Evolutionary conservation across 2,797 vertebrate genomes (phyloP).

Genomic region (Phaenicophaeus curvirostris): DNA sequence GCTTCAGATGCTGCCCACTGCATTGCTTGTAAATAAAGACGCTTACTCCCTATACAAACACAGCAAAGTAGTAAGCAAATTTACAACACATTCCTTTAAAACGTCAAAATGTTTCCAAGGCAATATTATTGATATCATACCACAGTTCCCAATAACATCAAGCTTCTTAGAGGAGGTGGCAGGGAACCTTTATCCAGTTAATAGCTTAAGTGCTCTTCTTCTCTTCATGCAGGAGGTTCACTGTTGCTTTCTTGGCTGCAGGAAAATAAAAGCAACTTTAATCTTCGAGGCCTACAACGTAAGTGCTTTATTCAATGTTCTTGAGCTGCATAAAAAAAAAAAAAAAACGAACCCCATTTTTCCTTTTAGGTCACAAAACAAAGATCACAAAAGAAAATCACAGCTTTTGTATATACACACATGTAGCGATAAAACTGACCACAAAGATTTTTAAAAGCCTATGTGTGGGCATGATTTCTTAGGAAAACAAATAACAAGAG

Average conservation of each 20-base stretch:
- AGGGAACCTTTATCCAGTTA: slow-evolving; percentile 11
- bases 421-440: too few species aligned
- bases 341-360: too few species aligned
- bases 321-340: too few species aligned
- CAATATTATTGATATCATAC: slow-evolving; percentile 69
- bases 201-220: slow-evolving; percentile 88
- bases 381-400: too few species aligned
- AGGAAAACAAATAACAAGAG: too few species aligned
- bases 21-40: slow-evolving; percentile 76
- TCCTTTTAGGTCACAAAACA: too few species aligned
- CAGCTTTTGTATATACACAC: too few species aligned
- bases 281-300: too few species aligned
- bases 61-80: slow-evolving; percentile 65
- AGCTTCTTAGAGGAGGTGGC: slow-evolving; percentile 27
- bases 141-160: slow-evolving; percentile 66
- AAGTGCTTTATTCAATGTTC: too few species aligned
- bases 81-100: slow-evolving; percentile 72
- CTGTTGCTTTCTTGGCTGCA: slow-evolving; percentile 91
- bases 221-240: slow-evolving; percentile 92
- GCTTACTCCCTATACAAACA: slow-evolving; percentile 63
- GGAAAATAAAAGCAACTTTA: slow-evolving; percentile 40
- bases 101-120: slow-evolving; percentile 78
- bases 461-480: too few species aligned
- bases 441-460: too few species aligned
- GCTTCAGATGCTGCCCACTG: slow-evolving; percentile 66